Evolutionary conservation across 2,797 vertebrate species (phyloP).

Genomic region (Gallinago nigripennis): DNA sequence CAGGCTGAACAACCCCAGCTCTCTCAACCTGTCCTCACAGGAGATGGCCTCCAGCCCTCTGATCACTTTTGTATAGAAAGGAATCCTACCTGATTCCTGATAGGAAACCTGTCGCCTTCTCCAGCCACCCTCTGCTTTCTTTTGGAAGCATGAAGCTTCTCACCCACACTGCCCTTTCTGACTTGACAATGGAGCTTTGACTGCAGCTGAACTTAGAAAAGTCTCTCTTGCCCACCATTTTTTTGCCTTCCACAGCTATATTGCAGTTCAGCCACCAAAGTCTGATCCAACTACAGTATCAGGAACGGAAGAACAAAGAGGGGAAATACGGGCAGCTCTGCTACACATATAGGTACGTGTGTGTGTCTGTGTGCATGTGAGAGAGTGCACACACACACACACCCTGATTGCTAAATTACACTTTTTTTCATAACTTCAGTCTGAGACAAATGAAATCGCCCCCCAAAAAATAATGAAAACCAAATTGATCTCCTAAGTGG

Average conservation of each 20-base stretch:
- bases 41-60: not conserved
- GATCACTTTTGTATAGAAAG: not conserved
- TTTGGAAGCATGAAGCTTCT: not conserved
- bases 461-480: conserved; percentile 61
- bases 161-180: not conserved
- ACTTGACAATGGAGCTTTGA: not conserved
- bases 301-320: not conserved
- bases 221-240: not conserved
- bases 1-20: not conserved
- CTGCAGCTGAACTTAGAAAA: not conserved
- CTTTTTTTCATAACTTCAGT: conserved; percentile 51
- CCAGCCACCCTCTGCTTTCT: not conserved
- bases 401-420: conserved; percentile 11
- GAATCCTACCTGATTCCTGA: too few relatives aligned
- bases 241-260: not conserved
- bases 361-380: accelerated
- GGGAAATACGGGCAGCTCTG: not conserved
- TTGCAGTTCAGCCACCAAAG: not conserved
- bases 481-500: conserved; percentile 74
- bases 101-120: not conserved
- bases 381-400: not conserved
- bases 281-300: not conserved
- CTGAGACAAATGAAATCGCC: conserved; percentile 53
- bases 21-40: not conserved
- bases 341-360: not conserved